Evolutionary conservation across 2,113 vertebrate species (phyloP).

Genomic region (Electrona antarctica): DNA sequence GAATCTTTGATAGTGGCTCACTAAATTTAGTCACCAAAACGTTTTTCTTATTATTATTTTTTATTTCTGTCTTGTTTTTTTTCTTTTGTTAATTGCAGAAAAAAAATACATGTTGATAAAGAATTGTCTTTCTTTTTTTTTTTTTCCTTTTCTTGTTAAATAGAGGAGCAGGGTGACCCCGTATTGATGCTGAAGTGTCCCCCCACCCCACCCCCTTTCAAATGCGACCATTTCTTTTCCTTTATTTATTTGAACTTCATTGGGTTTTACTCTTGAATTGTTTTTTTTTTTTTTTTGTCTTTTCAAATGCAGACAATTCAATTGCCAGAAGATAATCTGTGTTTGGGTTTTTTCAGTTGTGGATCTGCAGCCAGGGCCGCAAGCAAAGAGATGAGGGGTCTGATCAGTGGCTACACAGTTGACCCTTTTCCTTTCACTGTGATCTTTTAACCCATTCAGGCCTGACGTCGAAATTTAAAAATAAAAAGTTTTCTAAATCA

Average conservation of each 20-base stretch:
- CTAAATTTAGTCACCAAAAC: conserved; percentile 75
- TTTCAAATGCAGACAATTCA: conserved; percentile 63
- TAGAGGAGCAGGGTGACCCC: conserved; percentile 60
- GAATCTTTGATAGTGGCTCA: conserved; percentile 78
- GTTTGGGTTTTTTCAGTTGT: conserved; percentile 20
- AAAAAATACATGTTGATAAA: conserved; percentile 45
- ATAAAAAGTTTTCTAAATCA: no score
- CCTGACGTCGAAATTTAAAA: no score
- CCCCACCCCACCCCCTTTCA: conserved; percentile 32
- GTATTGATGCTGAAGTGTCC: conserved; percentile 70
- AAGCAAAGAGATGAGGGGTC: neutral
- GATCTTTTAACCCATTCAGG: no score
- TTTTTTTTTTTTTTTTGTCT: conserved; percentile 35
- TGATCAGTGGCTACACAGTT: neutral
- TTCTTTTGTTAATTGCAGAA: conserved; percentile 53
- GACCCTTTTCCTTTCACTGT: neutral
- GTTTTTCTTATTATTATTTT: conserved; percentile 31
- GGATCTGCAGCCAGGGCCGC: neutral
- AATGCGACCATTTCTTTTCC: conserved; percentile 51
- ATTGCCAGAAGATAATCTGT: conserved; percentile 77
- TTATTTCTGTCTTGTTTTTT: conserved; percentile 29
- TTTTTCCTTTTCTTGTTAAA: conserved; percentile 21
- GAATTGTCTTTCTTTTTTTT: conserved; percentile 2
- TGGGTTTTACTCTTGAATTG: conserved; percentile 53
- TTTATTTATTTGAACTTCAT: conserved; percentile 62